These are phyloP conservation scores for Onychomys arenicola DNA, from an alignment of 2,797 vertebrate species.

Conservation along the genomic window DNA sequence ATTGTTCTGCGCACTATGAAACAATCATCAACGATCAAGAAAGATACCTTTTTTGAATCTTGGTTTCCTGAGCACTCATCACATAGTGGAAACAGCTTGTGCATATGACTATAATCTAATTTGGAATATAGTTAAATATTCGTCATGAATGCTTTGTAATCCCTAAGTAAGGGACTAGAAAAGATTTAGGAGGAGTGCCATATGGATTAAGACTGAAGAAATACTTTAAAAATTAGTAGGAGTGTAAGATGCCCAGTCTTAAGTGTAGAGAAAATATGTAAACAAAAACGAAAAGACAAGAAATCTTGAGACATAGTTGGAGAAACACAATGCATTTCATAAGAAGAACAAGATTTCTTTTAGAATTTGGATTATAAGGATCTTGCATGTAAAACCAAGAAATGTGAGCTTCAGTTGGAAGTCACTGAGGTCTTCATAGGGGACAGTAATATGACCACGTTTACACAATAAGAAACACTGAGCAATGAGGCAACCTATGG, in stretches of 20 bases:
- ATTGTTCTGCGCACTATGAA: neutral
- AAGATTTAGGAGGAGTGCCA: neutral
- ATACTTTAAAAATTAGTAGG: neutral
- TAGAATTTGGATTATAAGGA: neutral
- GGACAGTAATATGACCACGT: neutral
- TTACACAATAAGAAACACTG: neutral
- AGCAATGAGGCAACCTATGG: neutral
- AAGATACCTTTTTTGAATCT: neutral
- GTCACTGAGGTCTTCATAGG: neutral
- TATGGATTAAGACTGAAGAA: neutral
- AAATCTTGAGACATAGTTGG: neutral
- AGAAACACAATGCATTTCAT: neutral
- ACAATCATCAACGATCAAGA: neutral
- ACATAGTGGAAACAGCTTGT: neutral
- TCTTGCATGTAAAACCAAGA: neutral
- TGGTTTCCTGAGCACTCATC: neutral
- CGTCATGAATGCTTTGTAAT: neutral
- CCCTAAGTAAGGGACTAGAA: neutral
- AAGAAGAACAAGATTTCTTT: neutral
- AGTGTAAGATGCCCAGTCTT: neutral
- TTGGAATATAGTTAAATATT: neutral
- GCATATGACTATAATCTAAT: neutral
- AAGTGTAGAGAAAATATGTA: neutral
- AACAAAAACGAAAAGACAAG: neutral
- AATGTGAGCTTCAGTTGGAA: neutral